Percentiles rank a stretch among this genome's conserved stretches.
Evolutionary conservation across 2,797 vertebrate species (phyloP).

Genomic region (Sciurus vulgaris): DNA sequence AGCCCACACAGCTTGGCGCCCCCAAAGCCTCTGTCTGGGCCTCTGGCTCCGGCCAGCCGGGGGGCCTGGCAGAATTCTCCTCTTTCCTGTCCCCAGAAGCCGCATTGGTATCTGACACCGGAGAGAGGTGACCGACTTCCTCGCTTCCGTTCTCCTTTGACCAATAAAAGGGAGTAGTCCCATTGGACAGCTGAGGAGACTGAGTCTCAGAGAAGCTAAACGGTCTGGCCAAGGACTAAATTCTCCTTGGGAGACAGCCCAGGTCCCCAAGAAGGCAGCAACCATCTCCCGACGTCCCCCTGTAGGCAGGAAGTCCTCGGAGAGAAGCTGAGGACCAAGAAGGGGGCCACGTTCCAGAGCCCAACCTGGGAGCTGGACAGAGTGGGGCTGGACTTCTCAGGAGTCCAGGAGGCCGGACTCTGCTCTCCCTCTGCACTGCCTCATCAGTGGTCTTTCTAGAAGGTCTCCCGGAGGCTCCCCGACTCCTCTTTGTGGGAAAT

Average conservation of each 20-base stretch:
- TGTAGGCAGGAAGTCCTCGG: background rate
- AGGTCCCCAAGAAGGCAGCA: background rate
- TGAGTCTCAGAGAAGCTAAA: background rate
- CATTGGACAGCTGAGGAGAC: background rate
- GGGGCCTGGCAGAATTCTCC: background rate
- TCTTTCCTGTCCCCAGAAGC: background rate
- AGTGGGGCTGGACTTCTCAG: no score
- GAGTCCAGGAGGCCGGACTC: background rate
- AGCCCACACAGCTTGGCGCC: constrained; percentile 34
- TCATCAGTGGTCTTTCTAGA: background rate
- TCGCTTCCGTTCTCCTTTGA: background rate
- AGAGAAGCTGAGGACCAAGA: background rate
- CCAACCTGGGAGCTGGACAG: background rate
- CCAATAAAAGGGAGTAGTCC: background rate
- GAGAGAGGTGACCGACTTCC: background rate
- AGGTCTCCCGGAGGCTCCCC: background rate
- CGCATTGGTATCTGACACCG: accelerated
- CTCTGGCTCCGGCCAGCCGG: background rate
- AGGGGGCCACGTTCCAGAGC: no score
- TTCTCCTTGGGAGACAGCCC: background rate
- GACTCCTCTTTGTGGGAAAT: background rate
- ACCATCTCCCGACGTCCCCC: background rate
- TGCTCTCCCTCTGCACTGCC: accelerated
- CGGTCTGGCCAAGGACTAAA: background rate
- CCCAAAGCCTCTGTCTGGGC: constrained; percentile 25